A percentile compares a stretch with the other conserved stretches of the same genome.
Conservation (phyloP, 2,888 invertebrate species). For the Lasioglossum calceatum region DNA sequence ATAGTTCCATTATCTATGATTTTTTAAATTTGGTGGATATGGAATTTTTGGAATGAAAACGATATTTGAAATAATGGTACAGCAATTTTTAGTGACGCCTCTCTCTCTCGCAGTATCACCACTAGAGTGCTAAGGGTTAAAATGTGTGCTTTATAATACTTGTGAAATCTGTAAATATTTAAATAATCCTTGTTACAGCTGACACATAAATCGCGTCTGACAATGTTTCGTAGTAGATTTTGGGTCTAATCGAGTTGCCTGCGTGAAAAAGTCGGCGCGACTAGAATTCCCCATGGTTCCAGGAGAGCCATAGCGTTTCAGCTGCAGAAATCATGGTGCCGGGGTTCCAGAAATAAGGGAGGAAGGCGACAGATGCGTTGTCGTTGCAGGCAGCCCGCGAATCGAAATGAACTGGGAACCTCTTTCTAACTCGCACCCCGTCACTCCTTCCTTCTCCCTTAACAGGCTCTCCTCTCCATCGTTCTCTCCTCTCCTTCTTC, state of each 20-base stretch:
- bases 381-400: conserved; percentile 68
- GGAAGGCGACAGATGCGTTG: conserved; percentile 65
- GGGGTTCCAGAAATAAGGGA: conserved; percentile 27
- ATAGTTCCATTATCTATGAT: too few species aligned
- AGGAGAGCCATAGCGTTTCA: conserved; percentile 7
- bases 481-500: conserved; percentile 11
- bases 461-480: background rate
- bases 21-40: too few species aligned
- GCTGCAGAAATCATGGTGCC: conserved; percentile 46
- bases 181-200: background rate
- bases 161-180: too few species aligned
- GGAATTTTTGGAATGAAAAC: too few species aligned
- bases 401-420: conserved; percentile 68
- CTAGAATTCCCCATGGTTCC: conserved; percentile 71
- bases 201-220: background rate
- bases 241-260: background rate
- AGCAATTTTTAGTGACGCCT: too few species aligned
- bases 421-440: conserved; percentile 37
- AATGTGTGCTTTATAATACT: background rate
- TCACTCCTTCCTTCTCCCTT: conserved; percentile 11
- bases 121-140: too few species aligned
- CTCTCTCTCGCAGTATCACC: too few species aligned
- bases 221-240: background rate
- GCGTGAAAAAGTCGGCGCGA: conserved; percentile 78
- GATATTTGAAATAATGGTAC: too few species aligned